Conservation (phyloP, 2,797 vertebrate species). For the Hoplostethus mediterraneus region DNA sequence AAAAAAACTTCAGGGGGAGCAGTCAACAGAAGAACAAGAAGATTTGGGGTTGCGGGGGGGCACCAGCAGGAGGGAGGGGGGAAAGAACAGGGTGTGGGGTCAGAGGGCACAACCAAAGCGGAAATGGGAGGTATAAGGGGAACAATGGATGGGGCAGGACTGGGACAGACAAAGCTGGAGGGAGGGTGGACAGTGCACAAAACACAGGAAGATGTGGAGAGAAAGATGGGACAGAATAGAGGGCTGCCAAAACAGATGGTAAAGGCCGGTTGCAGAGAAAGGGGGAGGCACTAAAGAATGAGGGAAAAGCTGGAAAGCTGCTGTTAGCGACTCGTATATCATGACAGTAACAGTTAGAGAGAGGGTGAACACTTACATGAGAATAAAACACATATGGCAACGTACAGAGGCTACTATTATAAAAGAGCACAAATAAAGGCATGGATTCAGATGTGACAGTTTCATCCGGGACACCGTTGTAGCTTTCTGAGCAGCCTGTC, state of each 20-base stretch:
- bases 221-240: slow-evolving; percentile 81
- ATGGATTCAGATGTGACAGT: too few species aligned
- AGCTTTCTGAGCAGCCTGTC: not conserved
- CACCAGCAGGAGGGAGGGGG: slow-evolving; percentile 56
- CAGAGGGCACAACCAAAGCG: slow-evolving; percentile 78
- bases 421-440: too few species aligned
- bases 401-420: slow-evolving; percentile 1
- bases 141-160: slow-evolving; percentile 80
- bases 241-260: slow-evolving; percentile 83
- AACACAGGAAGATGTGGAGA: slow-evolving; percentile 86
- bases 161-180: slow-evolving; percentile 77
- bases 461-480: not conserved
- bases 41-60: slow-evolving; percentile 76
- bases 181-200: slow-evolving; percentile 69
- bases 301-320: slow-evolving; percentile 49
- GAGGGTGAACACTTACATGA: slow-evolving; percentile 30
- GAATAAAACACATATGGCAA: slow-evolving; percentile 47
- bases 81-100: slow-evolving; percentile 71
- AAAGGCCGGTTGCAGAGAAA: slow-evolving; percentile 65
- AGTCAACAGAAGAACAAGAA: slow-evolving; percentile 82
- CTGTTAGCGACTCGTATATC: slow-evolving; percentile 52
- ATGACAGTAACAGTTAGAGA: slow-evolving; percentile 42
- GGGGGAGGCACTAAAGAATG: slow-evolving; percentile 43
- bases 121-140: slow-evolving; percentile 78
- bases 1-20: slow-evolving; percentile 74